Conservation (phyloP, 2,797 vertebrate species). For the Lophius americanus region DNA sequence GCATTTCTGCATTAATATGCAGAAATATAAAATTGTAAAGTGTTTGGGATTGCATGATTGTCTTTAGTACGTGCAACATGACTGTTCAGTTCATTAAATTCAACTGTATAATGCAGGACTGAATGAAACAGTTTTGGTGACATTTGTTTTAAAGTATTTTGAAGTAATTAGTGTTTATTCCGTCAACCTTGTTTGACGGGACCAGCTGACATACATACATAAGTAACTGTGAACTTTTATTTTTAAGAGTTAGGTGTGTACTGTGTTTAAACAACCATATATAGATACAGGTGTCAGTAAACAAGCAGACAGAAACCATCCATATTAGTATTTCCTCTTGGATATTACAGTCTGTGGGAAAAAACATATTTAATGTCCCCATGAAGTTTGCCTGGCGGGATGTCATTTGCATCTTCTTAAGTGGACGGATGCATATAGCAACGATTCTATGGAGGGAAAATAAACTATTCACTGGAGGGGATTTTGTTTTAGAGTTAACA, state of each 20-base stretch:
- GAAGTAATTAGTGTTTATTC: no score
- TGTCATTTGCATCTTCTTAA: conserved; percentile 30
- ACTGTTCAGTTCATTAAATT: no score
- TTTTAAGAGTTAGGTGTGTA: background rate
- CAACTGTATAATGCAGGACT: no score
- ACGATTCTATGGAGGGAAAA: background rate
- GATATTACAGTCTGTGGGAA: conserved; percentile 11
- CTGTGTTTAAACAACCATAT: background rate
- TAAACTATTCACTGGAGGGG: background rate
- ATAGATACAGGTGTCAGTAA: conserved; percentile 1
- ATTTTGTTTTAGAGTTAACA: background rate
- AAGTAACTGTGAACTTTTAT: no score
- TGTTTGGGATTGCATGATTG: no score
- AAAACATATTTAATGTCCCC: conserved; percentile 30
- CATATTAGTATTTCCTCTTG: conserved; percentile 1
- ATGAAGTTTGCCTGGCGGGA: conserved; percentile 15
- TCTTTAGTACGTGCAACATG: no score
- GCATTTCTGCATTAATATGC: no score
- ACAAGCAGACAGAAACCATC: conserved; percentile 6
- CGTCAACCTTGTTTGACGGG: background rate
- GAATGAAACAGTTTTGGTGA: no score
- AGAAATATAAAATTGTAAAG: no score
- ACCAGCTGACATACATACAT: no score
- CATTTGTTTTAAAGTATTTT: no score
- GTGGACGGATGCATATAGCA: background rate